A percentile compares a stretch with the other conserved stretches of the same genome.
Conservation (phyloP, 2,797 vertebrate genomes). For the Catamblyrhynchus diadema region DNA sequence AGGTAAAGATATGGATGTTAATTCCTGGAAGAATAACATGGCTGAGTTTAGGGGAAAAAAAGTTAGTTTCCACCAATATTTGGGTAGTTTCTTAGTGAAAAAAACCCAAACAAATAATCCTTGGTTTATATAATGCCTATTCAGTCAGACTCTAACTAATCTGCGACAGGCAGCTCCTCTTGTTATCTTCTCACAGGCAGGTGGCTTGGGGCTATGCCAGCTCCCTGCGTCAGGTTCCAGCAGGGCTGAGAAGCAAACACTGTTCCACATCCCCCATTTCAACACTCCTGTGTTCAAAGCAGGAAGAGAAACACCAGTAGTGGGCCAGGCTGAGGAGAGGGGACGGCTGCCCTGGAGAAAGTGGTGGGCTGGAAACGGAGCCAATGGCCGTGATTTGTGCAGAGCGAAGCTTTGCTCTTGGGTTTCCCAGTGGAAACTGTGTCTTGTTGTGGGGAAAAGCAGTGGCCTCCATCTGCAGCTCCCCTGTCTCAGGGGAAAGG, state of each 20-base stretch:
- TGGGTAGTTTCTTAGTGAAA: neutral
- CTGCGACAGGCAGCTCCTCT: neutral
- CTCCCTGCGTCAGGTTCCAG: neutral
- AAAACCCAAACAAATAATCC: neutral
- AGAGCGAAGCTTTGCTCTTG: neutral
- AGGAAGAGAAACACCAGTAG: neutral
- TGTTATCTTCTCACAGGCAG: slow-evolving; percentile 32
- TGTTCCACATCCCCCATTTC: neutral
- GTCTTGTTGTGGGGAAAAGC: accelerated
- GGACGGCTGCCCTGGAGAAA: neutral
- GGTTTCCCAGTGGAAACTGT: neutral
- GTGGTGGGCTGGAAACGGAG: neutral
- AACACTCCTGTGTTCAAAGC: neutral
- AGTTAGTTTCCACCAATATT: neutral
- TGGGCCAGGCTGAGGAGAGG: neutral
- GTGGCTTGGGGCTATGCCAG: neutral
- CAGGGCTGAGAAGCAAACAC: neutral
- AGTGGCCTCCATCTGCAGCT: neutral
- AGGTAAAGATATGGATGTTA: neutral
- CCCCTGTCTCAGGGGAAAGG: neutral
- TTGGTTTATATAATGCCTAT: neutral
- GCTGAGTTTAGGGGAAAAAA: neutral
- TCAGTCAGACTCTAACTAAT: slow-evolving; percentile 23
- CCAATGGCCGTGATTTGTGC: accelerated
- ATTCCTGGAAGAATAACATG: neutral